A percentile compares a stretch with the other conserved stretches of the same genome.
These are phyloP conservation scores for Entomobrya proxima DNA, from an alignment of 2,888 invertebrate species.

Conservation along the genomic window DNA sequence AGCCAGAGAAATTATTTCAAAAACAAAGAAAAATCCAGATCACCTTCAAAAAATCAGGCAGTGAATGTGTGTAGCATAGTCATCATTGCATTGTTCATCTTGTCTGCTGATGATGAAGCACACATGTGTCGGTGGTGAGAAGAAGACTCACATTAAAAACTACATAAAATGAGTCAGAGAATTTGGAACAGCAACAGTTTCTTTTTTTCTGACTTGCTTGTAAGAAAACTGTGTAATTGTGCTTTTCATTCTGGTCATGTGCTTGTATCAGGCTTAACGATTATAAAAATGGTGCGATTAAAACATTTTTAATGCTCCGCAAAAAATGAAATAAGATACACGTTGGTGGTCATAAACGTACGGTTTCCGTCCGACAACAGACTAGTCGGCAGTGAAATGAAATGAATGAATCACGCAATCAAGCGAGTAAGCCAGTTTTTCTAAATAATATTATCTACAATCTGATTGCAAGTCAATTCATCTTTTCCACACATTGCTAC, in stretches of 20 bases:
- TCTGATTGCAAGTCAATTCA: conserved; percentile 2
- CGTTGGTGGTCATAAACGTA: conserved; percentile 11
- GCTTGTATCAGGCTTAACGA: too few species aligned
- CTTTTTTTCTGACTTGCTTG: too few species aligned
- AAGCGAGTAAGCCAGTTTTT: neutral
- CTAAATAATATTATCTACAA: neutral
- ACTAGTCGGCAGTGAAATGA: neutral
- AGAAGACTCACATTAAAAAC: too few species aligned
- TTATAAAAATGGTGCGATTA: conserved; percentile 12
- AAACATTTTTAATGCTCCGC: conserved; percentile 5
- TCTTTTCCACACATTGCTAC: neutral
- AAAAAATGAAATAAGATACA: neutral
- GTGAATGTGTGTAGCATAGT: neutral
- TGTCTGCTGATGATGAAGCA: conserved; percentile 5
- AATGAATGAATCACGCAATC: conserved; percentile 48
- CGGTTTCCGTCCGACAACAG: neutral
- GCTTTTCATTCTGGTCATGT: neutral
- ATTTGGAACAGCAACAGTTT: too few species aligned
- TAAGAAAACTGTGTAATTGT: too few species aligned
- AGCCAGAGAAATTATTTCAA: neutral
- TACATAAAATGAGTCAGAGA: too few species aligned
- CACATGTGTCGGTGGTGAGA: too few species aligned
- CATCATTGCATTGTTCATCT: neutral
- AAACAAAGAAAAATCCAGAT: conserved; percentile 47
- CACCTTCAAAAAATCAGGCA: conserved; percentile 32